A percentile compares a stretch with the other conserved stretches of the same genome.
These are phyloP conservation scores for Amblyjoppa fuscipennis DNA, from an alignment of 2,888 invertebrate species.

Conservation along the genomic window DNA sequence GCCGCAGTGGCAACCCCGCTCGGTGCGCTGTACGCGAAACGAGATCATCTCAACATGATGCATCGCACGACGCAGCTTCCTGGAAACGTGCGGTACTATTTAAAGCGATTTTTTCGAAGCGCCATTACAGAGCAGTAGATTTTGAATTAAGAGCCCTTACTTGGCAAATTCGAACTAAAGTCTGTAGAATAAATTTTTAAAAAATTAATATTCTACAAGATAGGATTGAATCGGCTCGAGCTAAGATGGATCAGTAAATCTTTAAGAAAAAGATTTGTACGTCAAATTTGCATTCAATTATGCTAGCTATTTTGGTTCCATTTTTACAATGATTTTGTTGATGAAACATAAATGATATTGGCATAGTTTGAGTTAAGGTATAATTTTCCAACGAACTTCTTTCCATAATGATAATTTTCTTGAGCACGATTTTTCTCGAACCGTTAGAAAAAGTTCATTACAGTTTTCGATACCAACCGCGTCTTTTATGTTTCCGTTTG, in stretches of 20 bases:
- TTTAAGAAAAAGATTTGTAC: no score
- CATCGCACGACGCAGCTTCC: constrained; percentile 14
- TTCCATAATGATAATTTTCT: neutral
- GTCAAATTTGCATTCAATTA: neutral
- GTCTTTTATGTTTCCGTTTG: neutral
- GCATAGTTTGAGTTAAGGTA: no score
- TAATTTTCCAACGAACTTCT: no score
- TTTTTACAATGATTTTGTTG: neutral
- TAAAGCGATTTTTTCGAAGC: neutral
- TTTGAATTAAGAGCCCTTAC: neutral
- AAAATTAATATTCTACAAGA: neutral
- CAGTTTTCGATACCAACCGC: neutral
- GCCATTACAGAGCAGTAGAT: neutral
- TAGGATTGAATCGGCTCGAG: neutral
- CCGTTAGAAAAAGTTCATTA: neutral
- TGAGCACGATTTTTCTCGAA: neutral
- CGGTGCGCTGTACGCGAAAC: constrained; percentile 11
- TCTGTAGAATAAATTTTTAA: neutral
- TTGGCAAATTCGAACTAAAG: neutral
- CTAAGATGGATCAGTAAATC: neutral
- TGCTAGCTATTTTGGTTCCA: neutral
- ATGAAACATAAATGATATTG: no score
- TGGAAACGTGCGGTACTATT: constrained; percentile 1
- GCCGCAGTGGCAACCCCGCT: constrained; percentile 15
- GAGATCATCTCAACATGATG: constrained; percentile 30